These are phyloP conservation scores for Neomicropteryx cornuta DNA, from an alignment of 1,140 invertebrate genomes.

Conservation along the genomic window DNA sequence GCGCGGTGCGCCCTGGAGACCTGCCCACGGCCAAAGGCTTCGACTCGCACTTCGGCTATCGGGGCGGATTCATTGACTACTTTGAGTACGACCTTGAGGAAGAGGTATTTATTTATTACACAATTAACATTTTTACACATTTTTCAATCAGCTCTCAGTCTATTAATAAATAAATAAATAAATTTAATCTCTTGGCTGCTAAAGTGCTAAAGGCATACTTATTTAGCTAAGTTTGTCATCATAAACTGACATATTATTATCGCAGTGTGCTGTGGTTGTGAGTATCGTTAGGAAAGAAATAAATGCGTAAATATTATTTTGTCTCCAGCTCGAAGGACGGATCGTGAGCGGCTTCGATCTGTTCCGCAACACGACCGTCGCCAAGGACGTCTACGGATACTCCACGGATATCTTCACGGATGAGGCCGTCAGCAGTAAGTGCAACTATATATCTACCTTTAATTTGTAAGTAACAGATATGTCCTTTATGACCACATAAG, in stretches of 20 bases:
- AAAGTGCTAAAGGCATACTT: too few species aligned
- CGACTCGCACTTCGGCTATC: conserved; percentile 73
- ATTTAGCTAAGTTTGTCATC: too few species aligned
- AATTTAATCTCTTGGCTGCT: too few species aligned
- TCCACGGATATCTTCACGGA: conserved; percentile 68
- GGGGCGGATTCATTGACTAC: conserved; percentile 73
- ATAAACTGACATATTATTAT: too few species aligned
- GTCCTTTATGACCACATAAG: too few species aligned
- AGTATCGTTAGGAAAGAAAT: too few species aligned
- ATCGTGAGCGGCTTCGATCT: conserved; percentile 49
- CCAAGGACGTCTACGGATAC: conserved; percentile 48
- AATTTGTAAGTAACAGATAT: too few species aligned
- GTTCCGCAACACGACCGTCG: conserved; percentile 44
- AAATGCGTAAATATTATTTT: too few species aligned
- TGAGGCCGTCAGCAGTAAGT: conserved; percentile 46
- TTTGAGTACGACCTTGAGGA: conserved; percentile 53
- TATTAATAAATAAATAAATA: too few species aligned
- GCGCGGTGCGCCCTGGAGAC: conserved; percentile 55
- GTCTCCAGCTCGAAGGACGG: too few species aligned
- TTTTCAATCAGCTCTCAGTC: background rate
- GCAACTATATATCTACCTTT: background rate
- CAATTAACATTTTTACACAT: background rate
- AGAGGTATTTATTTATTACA: conserved; percentile 22
- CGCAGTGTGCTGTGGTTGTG: too few species aligned
- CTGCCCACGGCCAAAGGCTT: conserved; percentile 73